Base-by-base conservation (phyloP, 2,113 vertebrate genomes). In the Dicentrarchus labrax region DNA sequence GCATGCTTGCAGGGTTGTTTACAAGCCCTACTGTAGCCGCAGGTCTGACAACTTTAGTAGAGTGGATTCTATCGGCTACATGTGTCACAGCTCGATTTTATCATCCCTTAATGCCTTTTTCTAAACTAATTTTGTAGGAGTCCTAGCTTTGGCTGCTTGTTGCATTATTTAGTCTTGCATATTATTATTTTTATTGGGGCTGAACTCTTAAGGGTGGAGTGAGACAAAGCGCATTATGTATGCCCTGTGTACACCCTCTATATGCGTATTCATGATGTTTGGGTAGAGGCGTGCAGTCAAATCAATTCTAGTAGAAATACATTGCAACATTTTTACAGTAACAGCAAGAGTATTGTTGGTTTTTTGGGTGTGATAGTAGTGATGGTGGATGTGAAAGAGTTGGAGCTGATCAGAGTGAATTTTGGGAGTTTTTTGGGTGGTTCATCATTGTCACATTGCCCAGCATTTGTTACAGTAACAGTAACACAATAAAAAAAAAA, bases 31-130 rank as follows among this genome's bases (percentile, higher is more conserved):
- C 83, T 80, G 78, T 82, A 86, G 77, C 85, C 15, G 66, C 76
- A 86, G 84, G 75, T 86, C 81, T 41, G 73, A 54, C 66, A 94
- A 94, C 88, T 94, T 93, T 69, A 82, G 70, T 56, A 48, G 60
- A 90, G 84, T 82, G 70, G 43, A 69, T 74, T 71, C 47, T 71
- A 5, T 72, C 47, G 39, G 79, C 74, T 43, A 43, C 78, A 83
- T 82, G 74, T 78, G 67, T 70, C 72, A 68, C 24, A 56, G 73
- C 51, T 53, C 2, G 0, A 74, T 81, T 76, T 64, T 77, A 79
- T 78, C 65, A 74, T 79, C 11, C 11, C 6, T 19, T 56, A 19
- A 83, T 68, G 24, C 36, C 38, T 62, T 72, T 78, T 80, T 85
- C 16, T 82, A 73, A 91, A 85, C 39, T 50, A 67, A 70, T 85